Conservation (phyloP, 2,888 invertebrate species). For the Brenthis daphne region DNA sequence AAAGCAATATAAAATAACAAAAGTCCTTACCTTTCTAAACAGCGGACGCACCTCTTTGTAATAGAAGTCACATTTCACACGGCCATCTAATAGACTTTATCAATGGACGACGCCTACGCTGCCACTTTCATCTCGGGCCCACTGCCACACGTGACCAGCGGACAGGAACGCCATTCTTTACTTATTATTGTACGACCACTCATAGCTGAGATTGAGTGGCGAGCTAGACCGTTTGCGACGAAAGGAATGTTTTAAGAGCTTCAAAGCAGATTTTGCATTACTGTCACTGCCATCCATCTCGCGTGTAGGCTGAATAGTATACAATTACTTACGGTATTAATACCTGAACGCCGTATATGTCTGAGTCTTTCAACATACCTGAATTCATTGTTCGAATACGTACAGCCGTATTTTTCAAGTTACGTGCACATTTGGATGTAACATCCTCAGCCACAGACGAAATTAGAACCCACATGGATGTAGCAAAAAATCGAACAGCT, state of each 20-base stretch:
- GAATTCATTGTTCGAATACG: constrained; percentile 18
- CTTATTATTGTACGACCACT: constrained; percentile 51
- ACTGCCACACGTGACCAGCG: constrained; percentile 65
- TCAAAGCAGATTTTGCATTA: constrained; percentile 63
- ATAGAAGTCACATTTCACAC: constrained; percentile 64
- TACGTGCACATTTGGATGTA: constrained; percentile 17
- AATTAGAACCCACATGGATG: constrained; percentile 36
- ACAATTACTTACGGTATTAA: constrained; percentile 47
- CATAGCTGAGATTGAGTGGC: constrained; percentile 52
- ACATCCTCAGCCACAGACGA: constrained; percentile 22
- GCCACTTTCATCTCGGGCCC: constrained; percentile 73
- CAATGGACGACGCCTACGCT: constrained; percentile 67
- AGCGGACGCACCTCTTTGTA: constrained; percentile 38
- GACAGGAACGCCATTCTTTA: constrained; percentile 65
- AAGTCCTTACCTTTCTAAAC: constrained; percentile 21
- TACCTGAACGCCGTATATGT: constrained; percentile 39
- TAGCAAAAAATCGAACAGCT: constrained; percentile 34
- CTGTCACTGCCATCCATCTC: constrained; percentile 62
- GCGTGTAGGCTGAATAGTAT: constrained; percentile 48
- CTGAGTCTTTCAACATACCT: constrained; percentile 32
- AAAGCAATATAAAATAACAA: constrained; percentile 20
- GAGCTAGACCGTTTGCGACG: constrained; percentile 42
- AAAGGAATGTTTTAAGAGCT: constrained; percentile 55
- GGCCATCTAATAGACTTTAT: constrained; percentile 56
- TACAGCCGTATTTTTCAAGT: neutral